These are phyloP conservation scores for Priocnemis perturbator DNA, from an alignment of 2,888 invertebrate species.

Conservation along the genomic window DNA sequence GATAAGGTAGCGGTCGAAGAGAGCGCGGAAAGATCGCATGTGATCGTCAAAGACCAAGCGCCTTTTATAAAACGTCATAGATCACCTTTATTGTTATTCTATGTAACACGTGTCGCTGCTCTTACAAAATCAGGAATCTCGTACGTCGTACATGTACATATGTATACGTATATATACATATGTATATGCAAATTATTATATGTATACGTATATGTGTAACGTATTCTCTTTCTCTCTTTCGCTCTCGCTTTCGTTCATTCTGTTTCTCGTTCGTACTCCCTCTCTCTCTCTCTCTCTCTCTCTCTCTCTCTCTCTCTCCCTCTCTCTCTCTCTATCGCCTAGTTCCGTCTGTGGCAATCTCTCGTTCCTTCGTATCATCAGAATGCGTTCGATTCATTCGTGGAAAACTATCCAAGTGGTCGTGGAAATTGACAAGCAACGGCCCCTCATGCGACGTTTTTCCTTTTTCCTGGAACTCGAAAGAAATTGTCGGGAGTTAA, in stretches of 20 bases:
- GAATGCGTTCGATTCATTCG: conserved; percentile 4
- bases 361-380: conserved; percentile 1
- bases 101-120: conserved; percentile 57
- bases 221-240: conserved; percentile 6
- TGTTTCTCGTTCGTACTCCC: too few species aligned
- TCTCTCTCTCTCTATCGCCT: conserved; percentile 6
- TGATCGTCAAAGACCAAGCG: background rate
- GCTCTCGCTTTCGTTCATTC: background rate
- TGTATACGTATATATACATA: too few species aligned
- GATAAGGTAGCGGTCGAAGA: too few species aligned
- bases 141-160: conserved; percentile 49
- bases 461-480: background rate
- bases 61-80: conserved; percentile 57
- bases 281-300: background rate
- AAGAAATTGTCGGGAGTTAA: too few species aligned
- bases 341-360: conserved; percentile 6
- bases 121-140: conserved; percentile 68
- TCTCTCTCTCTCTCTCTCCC: background rate
- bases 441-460: background rate
- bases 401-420: background rate
- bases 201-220: conserved; percentile 15
- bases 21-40: background rate
- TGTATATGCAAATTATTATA: too few species aligned
- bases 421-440: background rate
- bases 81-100: conserved; percentile 60